phyloP scores from a whole-genome alignment of 2,113 vertebrate species.

The Platichthys stellatus region DNA sequence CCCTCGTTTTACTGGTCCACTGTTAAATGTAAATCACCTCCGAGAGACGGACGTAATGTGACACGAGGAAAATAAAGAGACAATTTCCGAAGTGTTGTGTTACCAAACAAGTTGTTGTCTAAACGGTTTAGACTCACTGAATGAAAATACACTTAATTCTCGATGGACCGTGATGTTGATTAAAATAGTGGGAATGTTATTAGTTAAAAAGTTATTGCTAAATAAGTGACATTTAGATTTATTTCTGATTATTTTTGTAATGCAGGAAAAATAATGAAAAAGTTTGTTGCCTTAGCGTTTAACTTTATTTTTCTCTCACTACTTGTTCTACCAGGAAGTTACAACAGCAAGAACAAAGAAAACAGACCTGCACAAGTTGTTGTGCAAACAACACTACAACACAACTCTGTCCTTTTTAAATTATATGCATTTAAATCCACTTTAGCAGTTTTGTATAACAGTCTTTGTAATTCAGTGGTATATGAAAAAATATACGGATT shows the following conservation, averaged over 20 bases:
- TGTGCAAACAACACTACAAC: not conserved
- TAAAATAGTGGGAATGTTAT: not conserved
- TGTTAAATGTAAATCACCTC: not conserved
- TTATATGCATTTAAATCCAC: not conserved
- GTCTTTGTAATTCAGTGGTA: no score
- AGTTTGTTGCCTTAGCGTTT: no score
- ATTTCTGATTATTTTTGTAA: no score
- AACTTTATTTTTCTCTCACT: no score
- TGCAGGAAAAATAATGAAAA: no score
- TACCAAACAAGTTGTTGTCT: not conserved
- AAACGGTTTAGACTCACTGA: not conserved
- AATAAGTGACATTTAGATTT: not conserved
- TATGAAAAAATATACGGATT: no score
- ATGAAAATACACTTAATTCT: no score
- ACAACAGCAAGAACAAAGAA: no score
- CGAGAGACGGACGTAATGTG: no score
- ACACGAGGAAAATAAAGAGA: slow-evolving; percentile 5
- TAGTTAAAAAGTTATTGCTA: not conserved
- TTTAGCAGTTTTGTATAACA: not conserved
- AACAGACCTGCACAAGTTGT: not conserved
- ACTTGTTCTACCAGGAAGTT: no score
- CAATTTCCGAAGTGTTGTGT: not conserved
- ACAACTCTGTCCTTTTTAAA: not conserved
- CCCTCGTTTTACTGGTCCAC: not conserved
- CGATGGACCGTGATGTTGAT: no score